phyloP scores from a whole-genome alignment of 2,797 vertebrate species.

The Apodemus agrarius region DNA sequence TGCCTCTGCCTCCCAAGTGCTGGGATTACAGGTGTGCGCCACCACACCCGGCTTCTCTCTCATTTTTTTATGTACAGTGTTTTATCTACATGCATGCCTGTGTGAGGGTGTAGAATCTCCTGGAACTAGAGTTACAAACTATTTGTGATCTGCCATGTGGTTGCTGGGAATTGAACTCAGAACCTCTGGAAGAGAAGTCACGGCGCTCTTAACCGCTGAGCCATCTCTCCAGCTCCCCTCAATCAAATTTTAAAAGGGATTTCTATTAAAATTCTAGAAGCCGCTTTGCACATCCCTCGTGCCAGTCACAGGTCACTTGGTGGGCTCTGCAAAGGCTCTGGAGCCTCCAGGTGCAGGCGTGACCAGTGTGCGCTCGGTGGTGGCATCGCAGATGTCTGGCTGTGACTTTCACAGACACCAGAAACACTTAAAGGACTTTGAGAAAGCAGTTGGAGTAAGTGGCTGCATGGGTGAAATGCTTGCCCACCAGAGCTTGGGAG shows the following conservation, averaged over 20 bases:
- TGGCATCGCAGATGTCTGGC: neutral
- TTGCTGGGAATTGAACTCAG: neutral
- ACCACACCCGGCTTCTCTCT: too few species aligned
- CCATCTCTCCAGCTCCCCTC: neutral
- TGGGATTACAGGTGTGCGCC: too few species aligned
- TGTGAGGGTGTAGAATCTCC: neutral
- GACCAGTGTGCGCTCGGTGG: neutral
- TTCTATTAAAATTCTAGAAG: neutral
- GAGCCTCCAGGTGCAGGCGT: accelerated
- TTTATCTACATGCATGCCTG: neutral
- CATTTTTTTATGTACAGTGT: neutral
- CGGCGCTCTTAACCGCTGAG: neutral
- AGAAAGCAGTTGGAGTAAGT: neutral
- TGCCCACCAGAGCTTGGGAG: neutral
- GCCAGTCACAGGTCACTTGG: accelerated
- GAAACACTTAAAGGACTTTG: neutral
- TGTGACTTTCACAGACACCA: too few species aligned
- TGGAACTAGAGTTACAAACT: neutral
- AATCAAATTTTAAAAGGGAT: neutral
- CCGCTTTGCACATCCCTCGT: neutral
- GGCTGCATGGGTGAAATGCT: neutral
- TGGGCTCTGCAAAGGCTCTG: neutral
- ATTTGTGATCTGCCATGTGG: neutral
- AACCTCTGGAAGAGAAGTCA: neutral
- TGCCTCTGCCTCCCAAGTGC: too few species aligned